Conservation (phyloP, 2,113 vertebrate genomes). For the Telmatochromis bifrenatus region DNA sequence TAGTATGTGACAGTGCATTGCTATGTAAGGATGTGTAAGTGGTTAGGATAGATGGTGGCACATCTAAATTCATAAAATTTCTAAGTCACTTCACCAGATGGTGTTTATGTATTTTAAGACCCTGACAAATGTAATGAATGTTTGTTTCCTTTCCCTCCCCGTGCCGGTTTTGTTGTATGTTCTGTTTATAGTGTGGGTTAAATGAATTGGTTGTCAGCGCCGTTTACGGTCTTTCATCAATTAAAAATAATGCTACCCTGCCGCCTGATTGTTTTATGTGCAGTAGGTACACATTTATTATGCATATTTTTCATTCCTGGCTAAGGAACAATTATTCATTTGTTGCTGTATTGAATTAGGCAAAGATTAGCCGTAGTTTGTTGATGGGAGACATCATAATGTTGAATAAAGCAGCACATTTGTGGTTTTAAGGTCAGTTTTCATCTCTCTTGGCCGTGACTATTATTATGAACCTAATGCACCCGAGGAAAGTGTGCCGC, state of each 20-base stretch:
- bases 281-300: constrained; percentile 27
- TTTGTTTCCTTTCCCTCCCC: constrained; percentile 15
- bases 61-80: constrained; percentile 48
- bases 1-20: background rate
- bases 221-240: constrained; percentile 56
- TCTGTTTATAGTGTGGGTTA: constrained; percentile 24
- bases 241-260: constrained; percentile 31
- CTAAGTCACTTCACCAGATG: constrained; percentile 56
- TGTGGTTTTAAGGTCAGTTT: background rate
- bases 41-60: background rate
- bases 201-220: constrained; percentile 52
- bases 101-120: constrained; percentile 63
- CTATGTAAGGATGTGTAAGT: background rate
- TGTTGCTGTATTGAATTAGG: background rate
- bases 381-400: background rate
- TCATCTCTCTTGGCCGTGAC: background rate
- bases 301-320: background rate
- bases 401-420: background rate
- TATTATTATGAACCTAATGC: background rate
- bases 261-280: constrained; percentile 44
- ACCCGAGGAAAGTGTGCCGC: background rate
- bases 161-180: constrained; percentile 4
- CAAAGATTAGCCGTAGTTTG: constrained; percentile 22
- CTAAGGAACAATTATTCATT: constrained; percentile 6
- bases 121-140: constrained; percentile 34